Evolutionary conservation across 1,140 invertebrate genomes (phyloP).

Genomic region (Nephila pilipes): DNA sequence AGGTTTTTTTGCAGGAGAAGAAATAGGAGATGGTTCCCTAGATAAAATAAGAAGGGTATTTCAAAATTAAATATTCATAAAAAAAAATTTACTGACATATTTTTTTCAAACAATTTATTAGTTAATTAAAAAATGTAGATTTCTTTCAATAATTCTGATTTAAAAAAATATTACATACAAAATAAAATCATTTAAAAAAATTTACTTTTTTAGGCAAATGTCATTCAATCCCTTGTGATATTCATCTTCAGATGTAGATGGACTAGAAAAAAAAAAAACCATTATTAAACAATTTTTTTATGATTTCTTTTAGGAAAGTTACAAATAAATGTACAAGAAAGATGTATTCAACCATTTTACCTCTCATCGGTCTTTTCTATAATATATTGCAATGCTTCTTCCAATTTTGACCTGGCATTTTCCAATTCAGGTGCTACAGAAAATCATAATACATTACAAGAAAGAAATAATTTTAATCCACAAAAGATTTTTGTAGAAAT

Average conservation of each 20-base stretch:
- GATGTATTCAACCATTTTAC: not conserved
- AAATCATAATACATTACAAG: not conserved
- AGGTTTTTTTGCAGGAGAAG: slow-evolving; percentile 69
- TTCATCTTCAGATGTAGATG: slow-evolving; percentile 47
- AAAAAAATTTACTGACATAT: not conserved
- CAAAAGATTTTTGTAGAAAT: too few relatives aligned
- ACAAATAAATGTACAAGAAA: not conserved
- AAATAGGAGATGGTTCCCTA: slow-evolving; percentile 71
- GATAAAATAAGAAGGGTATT: not conserved
- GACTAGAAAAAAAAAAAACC: slow-evolving; percentile 20
- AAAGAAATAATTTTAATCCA: too few relatives aligned
- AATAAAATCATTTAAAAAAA: not conserved
- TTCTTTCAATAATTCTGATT: too few relatives aligned
- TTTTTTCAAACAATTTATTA: not conserved
- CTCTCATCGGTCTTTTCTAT: slow-evolving; percentile 74
- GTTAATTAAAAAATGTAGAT: too few relatives aligned
- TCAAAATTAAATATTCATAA: not conserved
- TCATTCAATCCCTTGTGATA: slow-evolving; percentile 34
- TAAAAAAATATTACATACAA: too few relatives aligned
- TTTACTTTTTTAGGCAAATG: slow-evolving; percentile 24
- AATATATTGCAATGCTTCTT: slow-evolving; percentile 66
- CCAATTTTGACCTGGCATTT: slow-evolving; percentile 68
- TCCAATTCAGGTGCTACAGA: slow-evolving; percentile 67
- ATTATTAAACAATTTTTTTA: not conserved
- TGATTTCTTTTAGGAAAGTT: not conserved